These are phyloP conservation scores for Cantharis rustica DNA, from an alignment of 2,888 invertebrate genomes.

Conservation along the genomic window DNA sequence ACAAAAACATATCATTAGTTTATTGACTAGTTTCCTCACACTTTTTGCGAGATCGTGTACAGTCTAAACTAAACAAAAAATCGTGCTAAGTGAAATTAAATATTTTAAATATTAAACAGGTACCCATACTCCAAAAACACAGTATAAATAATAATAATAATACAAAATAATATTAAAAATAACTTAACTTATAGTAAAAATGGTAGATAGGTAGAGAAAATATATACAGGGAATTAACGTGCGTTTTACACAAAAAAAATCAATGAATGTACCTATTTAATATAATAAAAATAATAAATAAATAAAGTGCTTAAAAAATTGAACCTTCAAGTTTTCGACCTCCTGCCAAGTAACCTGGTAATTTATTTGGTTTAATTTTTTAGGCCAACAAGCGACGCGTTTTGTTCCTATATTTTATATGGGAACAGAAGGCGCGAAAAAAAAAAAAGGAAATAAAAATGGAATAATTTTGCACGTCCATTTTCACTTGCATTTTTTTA, in stretches of 20 bases:
- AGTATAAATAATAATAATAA: conserved; percentile 18
- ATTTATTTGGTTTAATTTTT: neutral
- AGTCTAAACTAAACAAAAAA: conserved; percentile 45
- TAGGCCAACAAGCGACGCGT: neutral
- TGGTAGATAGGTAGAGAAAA: conserved; percentile 21
- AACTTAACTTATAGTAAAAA: conserved; percentile 14
- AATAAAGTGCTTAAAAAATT: conserved; percentile 15
- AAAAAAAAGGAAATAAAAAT: neutral
- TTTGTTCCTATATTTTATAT: conserved; percentile 30
- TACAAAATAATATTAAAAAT: conserved; percentile 20
- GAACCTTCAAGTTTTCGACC: neutral
- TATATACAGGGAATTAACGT: conserved; percentile 5
- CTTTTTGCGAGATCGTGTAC: conserved; percentile 53
- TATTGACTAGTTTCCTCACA: conserved; percentile 59
- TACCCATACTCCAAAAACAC: conserved; percentile 34
- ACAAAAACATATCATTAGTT: conserved; percentile 43
- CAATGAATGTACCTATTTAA: conserved; percentile 53
- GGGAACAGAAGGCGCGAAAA: conserved; percentile 21
- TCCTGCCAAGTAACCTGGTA: neutral
- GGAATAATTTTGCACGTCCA: neutral
- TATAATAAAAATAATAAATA: conserved; percentile 35
- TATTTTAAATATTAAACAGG: conserved; percentile 42
- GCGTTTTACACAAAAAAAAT: conserved; percentile 13
- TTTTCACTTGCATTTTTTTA: neutral
- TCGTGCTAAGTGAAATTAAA: conserved; percentile 30